These are phyloP conservation scores for Cantharis nigra DNA, from an alignment of 2,888 invertebrate genomes.

Conservation along the genomic window DNA sequence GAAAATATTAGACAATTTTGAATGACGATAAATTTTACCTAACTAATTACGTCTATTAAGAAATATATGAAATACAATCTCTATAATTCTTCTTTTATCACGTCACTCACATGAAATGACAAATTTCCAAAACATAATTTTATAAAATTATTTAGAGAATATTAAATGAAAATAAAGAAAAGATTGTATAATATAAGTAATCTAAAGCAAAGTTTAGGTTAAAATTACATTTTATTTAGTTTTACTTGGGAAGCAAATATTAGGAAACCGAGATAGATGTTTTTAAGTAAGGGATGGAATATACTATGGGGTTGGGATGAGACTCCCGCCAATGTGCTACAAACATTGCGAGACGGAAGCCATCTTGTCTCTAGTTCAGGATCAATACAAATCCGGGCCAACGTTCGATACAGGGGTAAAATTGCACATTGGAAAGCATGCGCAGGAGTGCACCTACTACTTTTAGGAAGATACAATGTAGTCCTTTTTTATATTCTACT, in stretches of 20 bases:
- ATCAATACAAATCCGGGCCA: constrained; percentile 50
- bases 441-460: background rate
- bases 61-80: background rate
- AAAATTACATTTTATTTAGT: background rate
- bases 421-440: constrained; percentile 27
- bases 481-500: background rate
- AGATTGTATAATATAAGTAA: background rate
- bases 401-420: constrained; percentile 49
- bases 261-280: background rate
- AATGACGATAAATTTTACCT: background rate
- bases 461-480: constrained; percentile 1
- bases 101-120: background rate
- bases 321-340: constrained; percentile 49
- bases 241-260: background rate
- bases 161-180: background rate
- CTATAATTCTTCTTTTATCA: background rate
- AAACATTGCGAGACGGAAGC: constrained; percentile 48
- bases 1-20: background rate
- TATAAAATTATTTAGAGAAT: no score
- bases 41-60: background rate
- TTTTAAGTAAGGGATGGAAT: constrained; percentile 43
- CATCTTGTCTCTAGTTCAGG: constrained; percentile 48
- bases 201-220: background rate
- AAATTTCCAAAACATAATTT: no score
- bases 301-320: constrained; percentile 43